phyloP scores from a whole-genome alignment of 2,888 invertebrate species.

The Helicoverpa assulta region DNA sequence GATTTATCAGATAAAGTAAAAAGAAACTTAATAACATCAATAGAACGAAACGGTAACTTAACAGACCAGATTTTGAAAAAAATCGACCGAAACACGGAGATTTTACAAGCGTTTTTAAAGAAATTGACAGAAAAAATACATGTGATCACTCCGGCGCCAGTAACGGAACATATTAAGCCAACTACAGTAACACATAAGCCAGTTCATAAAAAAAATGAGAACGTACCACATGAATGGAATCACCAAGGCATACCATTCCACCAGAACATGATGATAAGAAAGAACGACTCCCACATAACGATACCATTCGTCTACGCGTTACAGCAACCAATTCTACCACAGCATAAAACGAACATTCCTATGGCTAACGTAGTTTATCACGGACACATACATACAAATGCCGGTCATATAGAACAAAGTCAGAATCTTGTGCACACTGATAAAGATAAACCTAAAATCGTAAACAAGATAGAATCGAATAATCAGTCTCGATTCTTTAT shows the following conservation, averaged over 20 bases:
- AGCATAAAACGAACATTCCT: conserved; percentile 50
- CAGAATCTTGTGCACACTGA: neutral
- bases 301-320: conserved; percentile 75
- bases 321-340: conserved; percentile 60
- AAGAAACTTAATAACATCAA: conserved; percentile 65
- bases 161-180: neutral
- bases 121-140: conserved; percentile 70
- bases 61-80: conserved; percentile 79
- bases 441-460: conserved; percentile 28
- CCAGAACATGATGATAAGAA: conserved; percentile 36
- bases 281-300: conserved; percentile 59
- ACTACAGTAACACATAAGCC: neutral
- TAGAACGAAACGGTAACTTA: conserved; percentile 75
- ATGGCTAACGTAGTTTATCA: conserved; percentile 71
- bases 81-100: conserved; percentile 79
- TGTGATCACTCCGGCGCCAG: neutral
- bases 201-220: neutral
- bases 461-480: conserved; percentile 23
- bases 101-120: conserved; percentile 75
- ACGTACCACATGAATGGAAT: conserved; percentile 12
- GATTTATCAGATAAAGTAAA: conserved; percentile 41
- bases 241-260: conserved; percentile 7
- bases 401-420: conserved; percentile 20
- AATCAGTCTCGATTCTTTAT: conserved; percentile 70
- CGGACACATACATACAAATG: conserved; percentile 71